Evolutionary conservation across 1,140 invertebrate species (phyloP), one percentile per base, ranked within the genome.

Genomic region (Solenopsis invicta): DNA sequence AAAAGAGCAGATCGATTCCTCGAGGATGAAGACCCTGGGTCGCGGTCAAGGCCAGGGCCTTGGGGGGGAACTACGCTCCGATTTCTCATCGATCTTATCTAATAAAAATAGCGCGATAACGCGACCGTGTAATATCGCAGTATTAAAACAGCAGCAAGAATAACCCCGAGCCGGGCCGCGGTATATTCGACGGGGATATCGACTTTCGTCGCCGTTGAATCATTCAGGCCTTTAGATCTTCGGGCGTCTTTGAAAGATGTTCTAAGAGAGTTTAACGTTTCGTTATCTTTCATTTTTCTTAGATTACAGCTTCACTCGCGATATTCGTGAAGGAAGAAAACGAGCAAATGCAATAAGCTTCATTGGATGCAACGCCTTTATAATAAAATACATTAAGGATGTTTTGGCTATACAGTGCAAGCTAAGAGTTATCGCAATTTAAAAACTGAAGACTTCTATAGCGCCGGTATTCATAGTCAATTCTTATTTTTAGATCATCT

Each of bases 11-110:
- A 94, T 94, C 93, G 94, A 94, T 94, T 90, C 75, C 84, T 37
- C 89, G 86, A 90, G 90, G 91, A 92, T 92, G 91, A 92, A 92
- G 91, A 92, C 88, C 89, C 91, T 94, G 90, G 93, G 91, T 94
- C 93, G 93, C 93, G 93, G 94, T 93, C 93, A 94, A 94, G 94
- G 93, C 92, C 87, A 90, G 69, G 67, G 82, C 90, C 88, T 88
- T 80, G 90, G 74, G 64, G 64, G 88, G 77, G 50, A 66, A 77
- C 52, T 76, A 81, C 78, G 62, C 37, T 86, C 89, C 76, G 81
- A 78, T 90, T 90, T 90, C 64, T 45, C 64, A 41, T 75, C 77
- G 76, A 86, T 61, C 80, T 86, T 88, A 90, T 71, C 76, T 59
- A 82, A 90, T 88, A 77, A 80, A 75, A 85, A 85, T 86, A 64